phyloP scores from a whole-genome alignment of 2,888 invertebrate species.

The Gasteruption jaculator region DNA sequence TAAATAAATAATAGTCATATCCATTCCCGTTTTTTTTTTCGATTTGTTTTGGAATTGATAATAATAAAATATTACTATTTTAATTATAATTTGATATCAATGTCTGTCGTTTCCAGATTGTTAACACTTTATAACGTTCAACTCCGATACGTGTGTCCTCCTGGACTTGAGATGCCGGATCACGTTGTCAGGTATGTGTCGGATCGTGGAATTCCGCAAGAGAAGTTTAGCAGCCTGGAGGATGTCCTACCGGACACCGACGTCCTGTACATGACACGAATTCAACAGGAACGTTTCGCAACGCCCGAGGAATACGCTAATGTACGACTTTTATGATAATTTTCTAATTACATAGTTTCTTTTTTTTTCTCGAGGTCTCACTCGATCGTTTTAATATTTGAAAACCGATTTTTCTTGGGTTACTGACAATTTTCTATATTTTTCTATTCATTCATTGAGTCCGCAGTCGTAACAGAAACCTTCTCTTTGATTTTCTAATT shows the following conservation, averaged over 20 bases:
- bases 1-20: too few relatives aligned
- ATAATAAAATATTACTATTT: slow-evolving; percentile 1
- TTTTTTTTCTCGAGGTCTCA: too few relatives aligned
- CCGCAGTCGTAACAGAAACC: too few relatives aligned
- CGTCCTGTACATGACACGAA: slow-evolving; percentile 97
- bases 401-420: too few relatives aligned
- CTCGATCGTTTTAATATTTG: neutral
- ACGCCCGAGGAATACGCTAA: slow-evolving; percentile 80
- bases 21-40: neutral
- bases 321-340: slow-evolving; percentile 54
- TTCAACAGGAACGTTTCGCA: slow-evolving; percentile 89
- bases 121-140: slow-evolving; percentile 92
- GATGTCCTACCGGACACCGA: slow-evolving; percentile 89
- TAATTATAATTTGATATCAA: slow-evolving; percentile 8
- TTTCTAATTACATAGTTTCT: too few relatives aligned
- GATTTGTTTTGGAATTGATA: neutral
- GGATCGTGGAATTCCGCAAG: slow-evolving; percentile 75
- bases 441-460: neutral
- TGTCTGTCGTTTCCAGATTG: slow-evolving; percentile 52
- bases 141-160: slow-evolving; percentile 86
- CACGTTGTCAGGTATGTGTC: slow-evolving; percentile 76
- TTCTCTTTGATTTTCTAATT: neutral
- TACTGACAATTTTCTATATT: neutral
- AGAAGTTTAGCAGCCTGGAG: slow-evolving; percentile 69
- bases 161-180: slow-evolving; percentile 85